Base-by-base conservation (phyloP, 1,140 invertebrate species). In the Maniola jurtina region DNA sequence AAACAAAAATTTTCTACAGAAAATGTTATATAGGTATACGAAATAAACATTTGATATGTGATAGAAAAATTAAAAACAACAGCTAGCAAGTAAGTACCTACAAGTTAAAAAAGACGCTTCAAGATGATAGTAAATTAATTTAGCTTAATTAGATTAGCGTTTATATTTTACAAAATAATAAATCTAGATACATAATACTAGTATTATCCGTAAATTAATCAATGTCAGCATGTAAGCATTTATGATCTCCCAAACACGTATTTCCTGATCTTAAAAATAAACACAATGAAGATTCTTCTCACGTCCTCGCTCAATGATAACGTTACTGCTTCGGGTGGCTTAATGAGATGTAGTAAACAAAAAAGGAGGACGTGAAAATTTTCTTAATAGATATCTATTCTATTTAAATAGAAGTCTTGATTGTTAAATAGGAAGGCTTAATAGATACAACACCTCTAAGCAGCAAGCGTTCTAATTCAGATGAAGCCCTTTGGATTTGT, bases 231-330 rank as follows among this genome's bases (percentile, higher is more conserved):
- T 25, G 8, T 16, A 25, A 34, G 50, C 25, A 34, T 15, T 52
- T 38, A 47, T 54, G 42, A 66, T 61, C 57, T 10, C 25, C 6
- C n/a, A 5, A 66, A 66, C 33, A 34, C 16, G 52, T 45, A 60
- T 42, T 60, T 66, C 64, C 64, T 61, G 48, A 48, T 66, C 57
- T 33, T 66, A 66, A 66, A 66, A 66, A 61, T 66, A 66, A 61
- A 55, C 15, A 47, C 33, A 66, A 45, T 58, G 40, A 54, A 66
- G 42, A 66, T 55, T 33, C 50, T 16, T 33, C 58, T 61, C 64
- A 66, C 64, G 58, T 61, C 9, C 52, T 66, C 40, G 61, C 64
- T 55, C 52, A 66, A 66, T 66, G 64, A 61, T 54, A 66, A 66
- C 64, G 38, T 25, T 59, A 52, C 57, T 59, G 16, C 33, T 63